These are phyloP conservation scores for Sinelater perroti DNA, from an alignment of 2,888 invertebrate genomes.

Conservation along the genomic window DNA sequence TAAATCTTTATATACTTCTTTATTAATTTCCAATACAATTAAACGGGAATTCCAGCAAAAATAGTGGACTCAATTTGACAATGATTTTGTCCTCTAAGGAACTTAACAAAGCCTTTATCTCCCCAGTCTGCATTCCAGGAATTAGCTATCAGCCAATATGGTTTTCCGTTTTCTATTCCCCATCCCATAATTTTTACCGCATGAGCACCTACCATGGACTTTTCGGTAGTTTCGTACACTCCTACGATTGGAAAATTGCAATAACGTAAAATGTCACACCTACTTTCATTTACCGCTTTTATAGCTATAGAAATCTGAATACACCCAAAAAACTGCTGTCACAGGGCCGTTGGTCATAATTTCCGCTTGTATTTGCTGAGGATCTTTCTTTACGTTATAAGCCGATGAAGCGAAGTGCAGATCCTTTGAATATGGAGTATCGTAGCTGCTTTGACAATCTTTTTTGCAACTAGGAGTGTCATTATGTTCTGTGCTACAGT, in stretches of 20 bases:
- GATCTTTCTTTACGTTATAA: constrained; percentile 68
- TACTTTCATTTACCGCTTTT: constrained; percentile 72
- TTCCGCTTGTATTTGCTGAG: constrained; percentile 79
- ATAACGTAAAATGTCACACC: neutral
- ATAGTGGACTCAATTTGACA: constrained; percentile 78
- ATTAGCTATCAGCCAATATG: constrained; percentile 91
- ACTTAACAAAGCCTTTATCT: constrained; percentile 86
- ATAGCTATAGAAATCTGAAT: constrained; percentile 83
- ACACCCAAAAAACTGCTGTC: constrained; percentile 88
- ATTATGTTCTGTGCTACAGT: constrained; percentile 72
- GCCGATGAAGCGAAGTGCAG: constrained; percentile 76
- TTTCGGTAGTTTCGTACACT: constrained; percentile 77
- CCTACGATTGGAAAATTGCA: constrained; percentile 56
- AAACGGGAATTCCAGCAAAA: constrained; percentile 71
- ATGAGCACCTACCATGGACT: constrained; percentile 80
- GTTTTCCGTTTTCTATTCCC: constrained; percentile 78
- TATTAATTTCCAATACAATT: too few relatives aligned
- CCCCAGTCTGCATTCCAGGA: constrained; percentile 96
- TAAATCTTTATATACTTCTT: too few relatives aligned
- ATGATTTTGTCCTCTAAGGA: constrained; percentile 79
- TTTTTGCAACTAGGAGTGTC: constrained; percentile 83
- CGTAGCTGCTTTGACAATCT: constrained; percentile 76
- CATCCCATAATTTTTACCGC: constrained; percentile 89
- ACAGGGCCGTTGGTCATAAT: constrained; percentile 87
- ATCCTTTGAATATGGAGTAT: constrained; percentile 74